A percentile compares a stretch with the other conserved stretches of the same genome.
Evolutionary conservation across 2,113 vertebrate species (phyloP).

Genomic region (Hystrix cristata): DNA sequence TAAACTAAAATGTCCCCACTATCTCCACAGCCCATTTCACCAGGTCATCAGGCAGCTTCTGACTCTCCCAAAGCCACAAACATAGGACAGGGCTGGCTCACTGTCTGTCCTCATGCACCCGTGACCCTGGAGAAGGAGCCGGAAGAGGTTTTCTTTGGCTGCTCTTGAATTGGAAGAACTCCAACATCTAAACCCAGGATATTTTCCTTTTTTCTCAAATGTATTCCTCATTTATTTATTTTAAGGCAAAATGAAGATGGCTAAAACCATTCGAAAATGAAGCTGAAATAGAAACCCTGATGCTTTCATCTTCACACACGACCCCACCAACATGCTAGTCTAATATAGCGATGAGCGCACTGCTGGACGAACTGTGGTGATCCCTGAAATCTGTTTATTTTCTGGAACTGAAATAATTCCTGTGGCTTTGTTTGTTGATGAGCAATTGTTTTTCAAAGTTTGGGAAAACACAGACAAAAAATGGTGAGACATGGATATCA

Average conservation of each 20-base stretch:
- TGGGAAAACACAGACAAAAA: conserved; percentile 80
- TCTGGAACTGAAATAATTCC: conserved; percentile 79
- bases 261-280: conserved; percentile 60
- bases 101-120: background rate
- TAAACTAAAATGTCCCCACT: background rate
- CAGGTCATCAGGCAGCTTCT: background rate
- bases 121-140: background rate
- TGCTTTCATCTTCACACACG: background rate
- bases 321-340: background rate
- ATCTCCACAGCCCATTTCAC: background rate
- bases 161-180: conserved; percentile 6
- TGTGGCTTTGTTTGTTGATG: conserved; percentile 86
- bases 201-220: conserved; percentile 35
- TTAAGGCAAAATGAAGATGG: conserved; percentile 44
- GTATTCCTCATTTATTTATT: conserved; percentile 34
- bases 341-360: conserved; percentile 11
- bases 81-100: background rate
- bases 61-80: background rate
- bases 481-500: conserved; percentile 59
- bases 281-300: conserved; percentile 46
- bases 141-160: conserved; percentile 45
- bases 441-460: conserved; percentile 76
- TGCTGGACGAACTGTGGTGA: conserved; percentile 72
- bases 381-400: conserved; percentile 78
- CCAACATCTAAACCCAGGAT: conserved; percentile 2